phyloP scores from a whole-genome alignment of 2,888 invertebrate genomes.

The Seladonia tumulorum region DNA sequence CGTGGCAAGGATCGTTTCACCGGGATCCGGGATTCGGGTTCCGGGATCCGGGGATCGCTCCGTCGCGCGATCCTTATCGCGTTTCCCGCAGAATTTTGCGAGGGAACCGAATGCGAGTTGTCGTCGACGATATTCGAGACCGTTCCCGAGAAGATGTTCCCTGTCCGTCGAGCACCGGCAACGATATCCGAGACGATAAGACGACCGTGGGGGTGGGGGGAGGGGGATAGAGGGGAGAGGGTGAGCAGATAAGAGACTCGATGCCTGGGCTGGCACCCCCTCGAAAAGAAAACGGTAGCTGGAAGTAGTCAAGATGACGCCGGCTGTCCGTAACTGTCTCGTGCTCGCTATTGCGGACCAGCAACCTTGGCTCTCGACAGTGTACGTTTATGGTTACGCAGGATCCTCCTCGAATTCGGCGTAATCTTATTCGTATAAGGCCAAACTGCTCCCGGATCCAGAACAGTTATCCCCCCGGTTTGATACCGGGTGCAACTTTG shows the following conservation, averaged over 20 bases:
- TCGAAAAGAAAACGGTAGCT: constrained; percentile 22
- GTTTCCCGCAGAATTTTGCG: constrained; percentile 55
- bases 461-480: neutral
- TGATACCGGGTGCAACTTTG: neutral
- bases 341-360: constrained; percentile 3
- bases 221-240: too few relatives aligned
- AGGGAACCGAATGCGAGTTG: constrained; percentile 48
- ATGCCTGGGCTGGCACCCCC: constrained; percentile 2
- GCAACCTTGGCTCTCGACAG: neutral
- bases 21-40: constrained; percentile 17
- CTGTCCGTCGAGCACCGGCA: constrained; percentile 71
- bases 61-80: constrained; percentile 59
- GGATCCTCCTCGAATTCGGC: neutral
- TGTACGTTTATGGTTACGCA: constrained; percentile 1
- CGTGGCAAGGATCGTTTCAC: constrained; percentile 32
- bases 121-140: constrained; percentile 63
- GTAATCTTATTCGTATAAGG: constrained; percentile 6
- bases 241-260: constrained; percentile 49
- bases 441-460: neutral
- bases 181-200: constrained; percentile 75
- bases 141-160: constrained; percentile 57
- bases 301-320: constrained; percentile 25
- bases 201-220: constrained; percentile 7
- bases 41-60: neutral
- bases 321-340: constrained; percentile 28